These are phyloP conservation scores for Pseudoatta argentina DNA, from an alignment of 1,140 invertebrate species.

Conservation along the genomic window DNA sequence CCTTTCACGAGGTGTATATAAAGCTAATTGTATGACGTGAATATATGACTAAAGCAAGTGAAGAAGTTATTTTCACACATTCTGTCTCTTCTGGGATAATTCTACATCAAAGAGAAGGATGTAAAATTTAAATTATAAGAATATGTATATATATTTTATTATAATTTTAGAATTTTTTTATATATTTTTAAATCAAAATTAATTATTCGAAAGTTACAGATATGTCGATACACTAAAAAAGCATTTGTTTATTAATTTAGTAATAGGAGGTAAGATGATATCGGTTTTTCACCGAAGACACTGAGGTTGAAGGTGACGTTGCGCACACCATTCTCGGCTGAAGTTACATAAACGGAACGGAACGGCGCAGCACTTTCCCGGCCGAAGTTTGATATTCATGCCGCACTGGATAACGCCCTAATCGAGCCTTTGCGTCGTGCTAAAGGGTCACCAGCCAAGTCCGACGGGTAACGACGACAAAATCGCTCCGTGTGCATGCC, in stretches of 20 bases:
- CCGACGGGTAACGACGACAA: constrained; percentile 44
- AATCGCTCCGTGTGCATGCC: constrained; percentile 40
- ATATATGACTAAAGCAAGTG: background rate
- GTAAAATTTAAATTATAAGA: background rate
- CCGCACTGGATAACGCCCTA: constrained; percentile 47
- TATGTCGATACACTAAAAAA: background rate
- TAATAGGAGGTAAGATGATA: constrained; percentile 4
- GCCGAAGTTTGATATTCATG: constrained; percentile 62
- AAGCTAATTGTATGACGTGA: background rate
- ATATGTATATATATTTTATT: background rate
- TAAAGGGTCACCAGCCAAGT: constrained; percentile 26
- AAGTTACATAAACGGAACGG: constrained; percentile 48
- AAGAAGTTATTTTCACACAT: background rate
- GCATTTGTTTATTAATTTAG: background rate
- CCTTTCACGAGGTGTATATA: background rate
- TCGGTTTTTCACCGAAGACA: background rate
- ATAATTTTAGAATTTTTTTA: background rate
- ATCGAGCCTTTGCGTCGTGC: constrained; percentile 46
- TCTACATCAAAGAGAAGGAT: background rate
- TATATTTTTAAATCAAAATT: background rate
- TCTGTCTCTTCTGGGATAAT: background rate
- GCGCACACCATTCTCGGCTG: constrained; percentile 15
- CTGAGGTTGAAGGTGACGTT: constrained; percentile 31
- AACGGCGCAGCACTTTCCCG: constrained; percentile 7
- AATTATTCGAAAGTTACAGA: background rate